Base-by-base conservation (phyloP, 2,797 vertebrate genomes). In the Serranus cabrilla region DNA sequence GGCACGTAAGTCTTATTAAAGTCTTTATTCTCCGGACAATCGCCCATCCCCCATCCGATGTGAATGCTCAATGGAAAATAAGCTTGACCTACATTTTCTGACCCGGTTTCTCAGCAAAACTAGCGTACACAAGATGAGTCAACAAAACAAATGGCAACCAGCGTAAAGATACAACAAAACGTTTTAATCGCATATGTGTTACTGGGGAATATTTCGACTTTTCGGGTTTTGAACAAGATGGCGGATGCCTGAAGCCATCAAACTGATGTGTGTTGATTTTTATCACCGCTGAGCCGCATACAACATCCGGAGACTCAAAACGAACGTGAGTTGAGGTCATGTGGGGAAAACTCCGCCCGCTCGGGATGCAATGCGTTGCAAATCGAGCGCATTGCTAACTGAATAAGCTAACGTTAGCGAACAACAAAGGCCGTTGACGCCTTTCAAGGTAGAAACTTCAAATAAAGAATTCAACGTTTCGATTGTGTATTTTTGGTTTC, bases 181-280 rank as follows among this genome's bases (percentile, higher is more conserved):
- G 11, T 0, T 0, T 21, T 0, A 0, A 2, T 5, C 0, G 5
- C 12, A 2, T 21, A 46, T 23, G 11, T 49, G 17, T 46, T 5
- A 10, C 0, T 12, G 0, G 17, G 45, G 23, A 1, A 11, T 3
- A n/a, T 17, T 39, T 40, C n/a, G n/a, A n/a, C n/a, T n/a, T 43
- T 20, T 2, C 2, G 1, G 1, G 0, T 50, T 34, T 9, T 21
- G 11, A 5, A 89, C 83, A 94, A 94, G 69, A 94, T 94, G 92
- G 93, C 92, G 85, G 91, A 62, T 1, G 6, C 7, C 17, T 7
- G 1, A 56, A 14, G 9, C 2, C 0, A 55, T 34, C 12, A 2
- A 25, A 25, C 1, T 2, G 11, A 1, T 0, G 62, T 46, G 39
- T 27, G 86, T 9, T 18, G 83, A 16, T 75, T 82, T 81, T 0